Base-by-base conservation (phyloP, 2,797 vertebrate genomes). In the Sebastes nivosus region DNA sequence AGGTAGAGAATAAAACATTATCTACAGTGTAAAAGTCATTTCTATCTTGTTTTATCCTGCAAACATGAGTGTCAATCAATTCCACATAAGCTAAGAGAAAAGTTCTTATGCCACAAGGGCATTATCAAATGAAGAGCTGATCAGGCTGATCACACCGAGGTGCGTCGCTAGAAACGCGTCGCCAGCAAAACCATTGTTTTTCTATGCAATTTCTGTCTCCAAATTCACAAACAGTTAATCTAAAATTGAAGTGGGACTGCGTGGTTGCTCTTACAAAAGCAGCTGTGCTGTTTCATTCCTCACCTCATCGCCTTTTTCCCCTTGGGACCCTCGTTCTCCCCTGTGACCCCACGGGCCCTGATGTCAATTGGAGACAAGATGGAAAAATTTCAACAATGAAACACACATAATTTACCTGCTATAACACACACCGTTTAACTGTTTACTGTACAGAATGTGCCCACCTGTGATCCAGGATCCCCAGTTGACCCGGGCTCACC, bases 231-330 rank as follows among this genome's bases (percentile, higher is more conserved):
- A 72, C 34, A 38, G 25, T 80, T 76, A 86, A 75, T 72, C 50
- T 63, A 50, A 50, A 52, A 20, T 16, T 9, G 20, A 36, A 61
- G 71, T 38, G 16, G 7, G 0, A 22, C n/a, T 55, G 70, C 65
- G 2, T 29, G 11, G 16, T 38, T 65, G 30, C 30, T 3, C 8
- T 10, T 5, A 42, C 46, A 77, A 34, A 77, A 65, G 50, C 77
- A 79, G 36, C 67, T 65, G 38, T 71, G 38, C 50, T 2, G 20
- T 67, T 59, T 70, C 9, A 46, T 52, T 79, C 3, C 95, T 96
- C 80, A 98, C 97, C 96, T 98, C 96, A 18, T 98, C 97, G 60
- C 97, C 97, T 76, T 95, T 96, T 75, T 98, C 97, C 0, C 97
- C 97, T 76, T 92, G 77, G 46, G 91, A 85, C 11, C 97, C 97